Percentiles rank a stretch among this genome's conserved stretches.
Conservation (phyloP, 1,140 invertebrate genomes). For the Platorchestia sp. region DNA sequence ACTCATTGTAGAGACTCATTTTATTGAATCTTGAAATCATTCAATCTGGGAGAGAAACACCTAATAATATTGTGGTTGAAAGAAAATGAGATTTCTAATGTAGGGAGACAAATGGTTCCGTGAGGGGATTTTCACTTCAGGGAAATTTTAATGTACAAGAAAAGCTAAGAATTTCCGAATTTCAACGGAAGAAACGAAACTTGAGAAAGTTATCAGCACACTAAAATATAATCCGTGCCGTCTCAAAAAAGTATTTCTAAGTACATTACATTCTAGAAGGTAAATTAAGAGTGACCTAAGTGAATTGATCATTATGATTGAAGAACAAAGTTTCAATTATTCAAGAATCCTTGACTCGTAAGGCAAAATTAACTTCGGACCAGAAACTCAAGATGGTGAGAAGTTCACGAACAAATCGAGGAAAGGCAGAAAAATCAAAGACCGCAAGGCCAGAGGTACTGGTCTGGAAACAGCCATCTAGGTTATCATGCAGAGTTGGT, state of each 20-base stretch:
- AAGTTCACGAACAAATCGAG: neutral
- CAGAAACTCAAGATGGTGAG: neutral
- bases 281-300: neutral
- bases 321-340: no score
- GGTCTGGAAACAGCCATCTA: neutral
- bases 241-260: neutral
- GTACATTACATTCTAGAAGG: neutral
- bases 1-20: neutral
- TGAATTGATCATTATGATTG: neutral
- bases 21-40: neutral
- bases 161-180: no score
- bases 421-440: neutral
- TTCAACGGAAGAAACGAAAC: no score
- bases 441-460: neutral
- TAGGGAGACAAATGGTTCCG: no score
- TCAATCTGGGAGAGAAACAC: neutral
- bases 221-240: neutral
- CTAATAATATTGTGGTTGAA: neutral
- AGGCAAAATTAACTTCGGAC: neutral
- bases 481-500: neutral
- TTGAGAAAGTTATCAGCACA: neutral
- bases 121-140: neutral
- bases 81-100: neutral
- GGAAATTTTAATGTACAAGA: neutral
- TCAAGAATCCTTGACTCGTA: no score